These are phyloP conservation scores for Heliconius hewitsoni DNA, from an alignment of 1,140 invertebrate species.

Conservation along the genomic window DNA sequence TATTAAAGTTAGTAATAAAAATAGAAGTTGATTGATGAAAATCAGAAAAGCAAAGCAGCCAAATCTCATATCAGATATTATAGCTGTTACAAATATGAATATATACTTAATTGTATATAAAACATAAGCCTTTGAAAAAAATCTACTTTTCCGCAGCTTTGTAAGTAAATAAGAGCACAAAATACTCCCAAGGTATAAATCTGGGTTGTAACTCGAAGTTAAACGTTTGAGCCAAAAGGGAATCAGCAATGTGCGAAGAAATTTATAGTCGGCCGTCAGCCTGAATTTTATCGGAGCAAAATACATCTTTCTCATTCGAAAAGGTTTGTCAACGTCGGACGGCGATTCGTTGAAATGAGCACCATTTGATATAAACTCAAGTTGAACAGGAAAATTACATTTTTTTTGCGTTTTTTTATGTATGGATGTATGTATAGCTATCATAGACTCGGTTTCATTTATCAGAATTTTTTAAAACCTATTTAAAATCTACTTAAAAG, in stretches of 20 bases:
- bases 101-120: background rate
- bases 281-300: slow-evolving; percentile 68
- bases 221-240: slow-evolving; percentile 46
- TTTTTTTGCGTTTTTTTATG: background rate
- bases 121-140: background rate
- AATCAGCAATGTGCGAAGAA: slow-evolving; percentile 50
- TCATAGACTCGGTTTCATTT: background rate
- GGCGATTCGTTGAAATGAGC: slow-evolving; percentile 62
- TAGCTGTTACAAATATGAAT: background rate
- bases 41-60: no score
- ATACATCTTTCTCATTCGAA: slow-evolving; percentile 72
- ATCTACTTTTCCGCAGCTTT: background rate
- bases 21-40: no score
- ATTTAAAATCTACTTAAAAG: background rate
- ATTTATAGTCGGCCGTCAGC: slow-evolving; percentile 63
- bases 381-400: slow-evolving; percentile 30
- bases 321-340: slow-evolving; percentile 68
- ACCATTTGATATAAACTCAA: slow-evolving; percentile 57
- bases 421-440: background rate
- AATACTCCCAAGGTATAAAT: slow-evolving; percentile 42
- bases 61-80: background rate
- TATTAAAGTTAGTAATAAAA: no score
- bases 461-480: background rate
- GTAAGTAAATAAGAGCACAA: slow-evolving; percentile 33
- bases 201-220: slow-evolving; percentile 44